Evolutionary conservation across 2,888 invertebrate species (phyloP), one percentile per base, ranked within the genome.

Genomic region (Drosophila testacea): DNA sequence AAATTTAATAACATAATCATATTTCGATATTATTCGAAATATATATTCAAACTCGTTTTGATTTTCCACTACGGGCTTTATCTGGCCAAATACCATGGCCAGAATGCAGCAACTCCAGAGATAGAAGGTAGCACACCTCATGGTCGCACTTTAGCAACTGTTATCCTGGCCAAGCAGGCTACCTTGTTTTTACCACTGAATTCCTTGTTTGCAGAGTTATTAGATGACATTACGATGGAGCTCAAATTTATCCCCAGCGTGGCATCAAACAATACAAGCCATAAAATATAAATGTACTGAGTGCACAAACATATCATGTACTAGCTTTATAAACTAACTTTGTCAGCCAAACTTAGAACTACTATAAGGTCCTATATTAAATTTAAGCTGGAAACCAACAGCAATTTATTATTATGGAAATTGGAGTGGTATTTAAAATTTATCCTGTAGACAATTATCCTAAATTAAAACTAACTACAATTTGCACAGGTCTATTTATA

Each of bases 131-230:
- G 54, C 38, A 50, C 38, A 61, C 57, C 10, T 61, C 74, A 78
- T 75, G 52, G 13, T 42, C 46, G 34, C 11, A 13, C n/a, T 9
- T 39, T 36, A 4, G 38, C 9, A 34, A 78, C 79, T 78, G 56
- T 22, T 22, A 4, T 4, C 4, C n/a, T 34, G 1, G 6, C 9
- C 2, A 6, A 7, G n/a, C 4, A 10, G 5, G 27, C 7, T 4
- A 1, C 0, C 50, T 7, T 7, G 27, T 51, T 38, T 27, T 10
- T 52, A 22, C 10, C 32, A 4, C 10, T 5, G n/a, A 6, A 9
- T 46, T 39, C 6, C 16, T 56, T 78, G 48, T 52, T 61, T 67
- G 48, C 44, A 27, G 38, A 54, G 63, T 13, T 38, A 78, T 78
- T 73, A 73, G 4, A 27, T 27, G 30, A 30, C 30, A 67, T 67